phyloP scores from a whole-genome alignment of 2,888 invertebrate species.

The Himalopsyche tibetana region DNA sequence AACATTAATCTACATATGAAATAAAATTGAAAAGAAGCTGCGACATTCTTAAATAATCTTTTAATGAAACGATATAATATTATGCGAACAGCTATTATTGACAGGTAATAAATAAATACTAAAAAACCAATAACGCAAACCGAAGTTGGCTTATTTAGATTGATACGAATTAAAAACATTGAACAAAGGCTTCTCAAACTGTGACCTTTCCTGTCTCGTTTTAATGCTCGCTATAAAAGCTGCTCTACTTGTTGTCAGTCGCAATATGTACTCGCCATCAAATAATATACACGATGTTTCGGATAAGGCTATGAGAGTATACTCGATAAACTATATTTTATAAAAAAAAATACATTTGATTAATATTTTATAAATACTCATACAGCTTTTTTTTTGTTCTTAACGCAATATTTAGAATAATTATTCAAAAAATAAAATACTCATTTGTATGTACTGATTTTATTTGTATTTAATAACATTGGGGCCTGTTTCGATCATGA shows the following conservation, averaged over 20 bases:
- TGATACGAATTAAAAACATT: background rate
- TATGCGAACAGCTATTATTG: background rate
- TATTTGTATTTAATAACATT: too few relatives aligned
- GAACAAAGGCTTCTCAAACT: background rate
- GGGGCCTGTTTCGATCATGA: too few relatives aligned
- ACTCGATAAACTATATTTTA: too few relatives aligned
- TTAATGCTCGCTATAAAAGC: background rate
- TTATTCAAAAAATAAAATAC: too few relatives aligned
- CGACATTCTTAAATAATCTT: background rate
- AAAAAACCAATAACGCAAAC: background rate
- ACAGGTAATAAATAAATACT: background rate
- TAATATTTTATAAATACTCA: too few relatives aligned
- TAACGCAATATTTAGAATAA: too few relatives aligned
- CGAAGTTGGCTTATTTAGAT: background rate
- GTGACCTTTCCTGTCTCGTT: background rate
- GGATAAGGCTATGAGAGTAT: too few relatives aligned
- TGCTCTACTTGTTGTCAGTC: background rate
- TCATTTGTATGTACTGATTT: too few relatives aligned
- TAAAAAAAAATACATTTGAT: too few relatives aligned
- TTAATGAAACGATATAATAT: background rate
- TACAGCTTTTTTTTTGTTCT: too few relatives aligned
- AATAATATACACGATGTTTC: too few relatives aligned
- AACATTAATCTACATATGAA: slow-evolving; percentile 21
- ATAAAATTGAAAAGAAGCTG: slow-evolving; percentile 30
- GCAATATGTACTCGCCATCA: too few relatives aligned